phyloP scores from a whole-genome alignment of 2,797 vertebrate genomes.

The Danio tinwini region DNA sequence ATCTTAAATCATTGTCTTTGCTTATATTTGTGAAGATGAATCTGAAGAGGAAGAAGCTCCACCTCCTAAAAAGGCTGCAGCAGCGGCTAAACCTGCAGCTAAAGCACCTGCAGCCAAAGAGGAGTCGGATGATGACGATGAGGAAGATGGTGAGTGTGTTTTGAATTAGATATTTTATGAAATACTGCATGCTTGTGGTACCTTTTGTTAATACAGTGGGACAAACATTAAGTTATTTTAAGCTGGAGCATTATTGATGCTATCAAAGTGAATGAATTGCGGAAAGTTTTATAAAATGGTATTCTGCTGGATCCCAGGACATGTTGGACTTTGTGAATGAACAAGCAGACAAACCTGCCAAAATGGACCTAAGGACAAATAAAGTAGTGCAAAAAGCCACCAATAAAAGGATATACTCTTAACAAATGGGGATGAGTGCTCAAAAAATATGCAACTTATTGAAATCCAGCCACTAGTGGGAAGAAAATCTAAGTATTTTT shows the following conservation, averaged over 20 bases:
- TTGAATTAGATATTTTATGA: too few relatives aligned
- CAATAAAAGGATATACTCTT: too few relatives aligned
- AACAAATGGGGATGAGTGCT: too few relatives aligned
- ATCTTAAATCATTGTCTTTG: not conserved
- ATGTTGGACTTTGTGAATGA: not conserved
- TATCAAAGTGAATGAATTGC: not conserved
- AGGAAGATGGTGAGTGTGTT: slow-evolving; percentile 41
- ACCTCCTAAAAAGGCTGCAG: slow-evolving; percentile 68
- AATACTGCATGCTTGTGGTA: not conserved
- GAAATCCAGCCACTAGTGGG: too few relatives aligned
- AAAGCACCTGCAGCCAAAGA: slow-evolving; percentile 63
- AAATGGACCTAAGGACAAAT: slow-evolving; percentile 25
- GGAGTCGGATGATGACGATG: slow-evolving; percentile 64
- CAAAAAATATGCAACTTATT: too few relatives aligned
- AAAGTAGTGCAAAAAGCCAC: too few relatives aligned
- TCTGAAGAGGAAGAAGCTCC: slow-evolving; percentile 75
- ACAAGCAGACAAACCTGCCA: too few relatives aligned
- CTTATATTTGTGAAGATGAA: slow-evolving; percentile 51
- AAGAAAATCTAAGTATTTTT: too few relatives aligned
- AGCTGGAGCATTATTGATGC: not conserved
- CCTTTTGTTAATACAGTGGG: too few relatives aligned
- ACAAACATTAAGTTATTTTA: not conserved
- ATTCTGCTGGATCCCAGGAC: not conserved
- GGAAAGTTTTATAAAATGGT: not conserved
- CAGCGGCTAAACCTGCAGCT: slow-evolving; percentile 61